Base-by-base conservation (phyloP, 2,113 vertebrate species). In the Aythya baeri region DNA sequence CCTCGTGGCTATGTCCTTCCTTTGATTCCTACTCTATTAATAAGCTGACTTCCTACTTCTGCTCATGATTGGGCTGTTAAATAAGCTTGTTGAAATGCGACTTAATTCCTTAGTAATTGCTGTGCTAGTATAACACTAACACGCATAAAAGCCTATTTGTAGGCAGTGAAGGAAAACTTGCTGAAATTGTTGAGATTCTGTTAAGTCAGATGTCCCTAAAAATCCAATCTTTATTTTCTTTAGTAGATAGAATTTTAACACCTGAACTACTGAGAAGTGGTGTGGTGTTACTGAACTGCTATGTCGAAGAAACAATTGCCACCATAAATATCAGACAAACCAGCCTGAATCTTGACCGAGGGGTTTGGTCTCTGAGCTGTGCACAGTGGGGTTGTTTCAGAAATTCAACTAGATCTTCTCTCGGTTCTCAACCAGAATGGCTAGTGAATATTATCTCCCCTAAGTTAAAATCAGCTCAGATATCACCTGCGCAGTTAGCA, bases 241-340 rank as follows among this genome's bases (percentile, higher is more conserved):
- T 1, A 50, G 49, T 8, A 62, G 44, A 11, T 2, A 6, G 21
- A 78, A 66, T 65, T 76, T 22, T 68, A 46, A 71, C 8, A 25
- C 26, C 31, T 44, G 10, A 63, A 44, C 16, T 74, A 55, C 31
- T 23, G 44, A 52, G 31, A 70, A 59, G 17, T 27, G 38, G 7
- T 2, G 17, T 31, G 20, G 44, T 65, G 41, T n/a, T 80, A 18
- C 18, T 58, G 23, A 81, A 85, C 27, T 58, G 7, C 25, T 65
- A 13, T 1, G 2, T 8, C 11, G 10, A 31, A 32, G 6, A 1
- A 7, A 8, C 38, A n/a, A 9, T 62, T 7, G 9, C 34, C 5
- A 26, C 55, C 7, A 2, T 54, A 66, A 71, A 72, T 75, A 44
- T 3, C 2, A 59, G 49, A 71, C 29, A 9, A 67, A 41, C 13